phyloP scores from a whole-genome alignment of 2,797 vertebrate species.

The Sebastes kiyomatsui region DNA sequence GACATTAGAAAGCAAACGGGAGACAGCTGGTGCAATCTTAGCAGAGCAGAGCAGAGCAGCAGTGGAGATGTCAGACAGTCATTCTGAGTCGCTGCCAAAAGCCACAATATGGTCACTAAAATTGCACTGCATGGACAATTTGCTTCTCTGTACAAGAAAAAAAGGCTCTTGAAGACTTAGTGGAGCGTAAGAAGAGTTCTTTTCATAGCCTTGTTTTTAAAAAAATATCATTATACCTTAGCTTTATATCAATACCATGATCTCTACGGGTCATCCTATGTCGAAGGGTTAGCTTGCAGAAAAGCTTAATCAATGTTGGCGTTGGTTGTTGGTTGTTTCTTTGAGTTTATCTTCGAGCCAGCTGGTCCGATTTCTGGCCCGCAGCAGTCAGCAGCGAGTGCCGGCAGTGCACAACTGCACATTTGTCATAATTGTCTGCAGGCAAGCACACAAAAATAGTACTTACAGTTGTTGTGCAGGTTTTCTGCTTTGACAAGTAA shows the following conservation, averaged over 20 bases:
- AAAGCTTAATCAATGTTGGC: slow-evolving; percentile 43
- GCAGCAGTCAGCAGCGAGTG: slow-evolving; percentile 49
- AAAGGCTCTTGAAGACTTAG: slow-evolving; percentile 50
- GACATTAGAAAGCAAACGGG: slow-evolving; percentile 78
- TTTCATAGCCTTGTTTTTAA: slow-evolving; percentile 26
- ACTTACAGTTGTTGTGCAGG: slow-evolving; percentile 58
- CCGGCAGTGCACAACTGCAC: slow-evolving; percentile 45
- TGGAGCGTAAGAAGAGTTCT: slow-evolving; percentile 27
- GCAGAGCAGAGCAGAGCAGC: slow-evolving; percentile 71
- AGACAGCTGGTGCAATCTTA: slow-evolving; percentile 80
- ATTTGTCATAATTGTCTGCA: slow-evolving; percentile 73
- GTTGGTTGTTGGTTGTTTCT: slow-evolving; percentile 58
- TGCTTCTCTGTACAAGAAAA: slow-evolving; percentile 55
- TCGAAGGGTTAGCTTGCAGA: slow-evolving; percentile 38
- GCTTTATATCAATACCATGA: slow-evolving; percentile 15
- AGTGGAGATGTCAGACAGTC: slow-evolving; percentile 77
- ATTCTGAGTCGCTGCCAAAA: slow-evolving; percentile 78
- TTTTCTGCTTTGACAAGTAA: slow-evolving; percentile 59
- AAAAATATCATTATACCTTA: slow-evolving; percentile 16
- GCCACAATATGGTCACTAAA: slow-evolving; percentile 80
- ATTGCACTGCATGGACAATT: slow-evolving; percentile 75
- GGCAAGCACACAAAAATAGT: slow-evolving; percentile 58
- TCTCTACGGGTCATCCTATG: slow-evolving; percentile 28
- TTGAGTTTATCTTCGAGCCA: slow-evolving; percentile 63
- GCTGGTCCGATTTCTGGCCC: slow-evolving; percentile 49